These are phyloP conservation scores for Caradrina kadenii DNA, from an alignment of 2,888 invertebrate species.

Conservation along the genomic window DNA sequence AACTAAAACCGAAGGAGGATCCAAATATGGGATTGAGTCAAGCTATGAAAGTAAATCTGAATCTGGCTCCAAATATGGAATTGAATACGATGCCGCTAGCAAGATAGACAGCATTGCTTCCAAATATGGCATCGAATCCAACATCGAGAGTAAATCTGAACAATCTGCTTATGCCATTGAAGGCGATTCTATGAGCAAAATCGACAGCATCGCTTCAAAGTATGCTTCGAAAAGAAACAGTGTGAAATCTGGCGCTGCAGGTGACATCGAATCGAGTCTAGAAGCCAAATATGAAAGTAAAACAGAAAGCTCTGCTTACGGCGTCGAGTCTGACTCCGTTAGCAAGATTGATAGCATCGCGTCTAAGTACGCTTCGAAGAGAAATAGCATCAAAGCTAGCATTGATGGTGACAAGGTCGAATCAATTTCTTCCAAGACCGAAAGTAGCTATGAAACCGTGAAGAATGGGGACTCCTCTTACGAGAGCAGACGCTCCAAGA, in stretches of 20 bases:
- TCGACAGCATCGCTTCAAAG: slow-evolving; percentile 67
- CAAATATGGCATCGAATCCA: slow-evolving; percentile 78
- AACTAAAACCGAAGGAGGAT: slow-evolving; percentile 64
- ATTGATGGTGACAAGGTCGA: slow-evolving; percentile 76
- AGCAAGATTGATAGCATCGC: slow-evolving; percentile 74
- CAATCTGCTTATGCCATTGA: slow-evolving; percentile 63
- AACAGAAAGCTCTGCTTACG: slow-evolving; percentile 51
- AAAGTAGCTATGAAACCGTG: slow-evolving; percentile 76
- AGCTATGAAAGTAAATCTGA: slow-evolving; percentile 78
- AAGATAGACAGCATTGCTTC: slow-evolving; percentile 76
- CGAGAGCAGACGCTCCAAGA: slow-evolving; percentile 81
- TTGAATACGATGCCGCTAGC: slow-evolving; percentile 69
- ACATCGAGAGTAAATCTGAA: slow-evolving; percentile 63
- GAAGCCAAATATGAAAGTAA: slow-evolving; percentile 64
- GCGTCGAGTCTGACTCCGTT: slow-evolving; percentile 62
- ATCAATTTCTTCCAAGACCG: slow-evolving; percentile 75
- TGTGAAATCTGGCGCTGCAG: slow-evolving; percentile 70
- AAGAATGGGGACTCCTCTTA: slow-evolving; percentile 76
- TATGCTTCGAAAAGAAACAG: slow-evolving; percentile 71
- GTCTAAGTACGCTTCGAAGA: slow-evolving; percentile 71
- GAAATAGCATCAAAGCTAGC: slow-evolving; percentile 71
- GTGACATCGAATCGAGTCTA: slow-evolving; percentile 71
- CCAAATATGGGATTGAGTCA: slow-evolving; percentile 75
- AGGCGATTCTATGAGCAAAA: slow-evolving; percentile 61
- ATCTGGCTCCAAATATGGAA: slow-evolving; percentile 74